Evolutionary conservation across 2,888 invertebrate species (phyloP), one percentile per base, ranked within the genome.

Genomic region (Abrostola triplasia): DNA sequence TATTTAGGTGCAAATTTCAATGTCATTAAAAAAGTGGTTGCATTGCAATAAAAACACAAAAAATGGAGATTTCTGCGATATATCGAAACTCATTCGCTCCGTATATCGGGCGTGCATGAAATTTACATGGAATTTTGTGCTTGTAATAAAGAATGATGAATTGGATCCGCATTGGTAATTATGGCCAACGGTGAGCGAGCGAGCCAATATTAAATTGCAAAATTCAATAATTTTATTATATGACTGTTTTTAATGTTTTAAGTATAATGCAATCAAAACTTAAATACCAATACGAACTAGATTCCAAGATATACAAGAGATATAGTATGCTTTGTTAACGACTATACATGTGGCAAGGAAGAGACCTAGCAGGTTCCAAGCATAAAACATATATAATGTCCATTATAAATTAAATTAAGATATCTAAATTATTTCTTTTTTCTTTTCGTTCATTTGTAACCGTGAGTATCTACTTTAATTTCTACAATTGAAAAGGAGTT

Each of bases 81-180:
- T 86, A 91, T 90, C 86, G 90, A 88, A 92, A 88, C 88, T 88
- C 88, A 91, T 90, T 89, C 89, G 81, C 84, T 83, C 81, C 77
- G 84, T 86, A 81, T 87, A 87, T 85, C 86, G 85, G 86, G 85
- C 86, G 84, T 83, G 87, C 89, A 90, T 91, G 90, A 92, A 92
- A 93, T 94, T 93, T 94, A 92, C 93, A 93, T 92, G 92, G 92
- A 92, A 92, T 92, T 92, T 93, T 87, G 91, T 89, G 92, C 90
- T 90, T 90, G 92, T 92, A 93, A 94, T 94, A 94, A 94, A 94
- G 91, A 92, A 93, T 94, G 94, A 94, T 94, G 92, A 92, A 94
- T 94, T 92, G 94, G 86, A 86, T 88, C 90, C 90, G 91, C 92
- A 93, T 88, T 92, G 92, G 93, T 93, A 92, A 93, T 94, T 93